A percentile compares a stretch with the other conserved stretches of the same genome.
phyloP scores from a whole-genome alignment of 2,888 invertebrate genomes.

The Craniophora ligustri region DNA sequence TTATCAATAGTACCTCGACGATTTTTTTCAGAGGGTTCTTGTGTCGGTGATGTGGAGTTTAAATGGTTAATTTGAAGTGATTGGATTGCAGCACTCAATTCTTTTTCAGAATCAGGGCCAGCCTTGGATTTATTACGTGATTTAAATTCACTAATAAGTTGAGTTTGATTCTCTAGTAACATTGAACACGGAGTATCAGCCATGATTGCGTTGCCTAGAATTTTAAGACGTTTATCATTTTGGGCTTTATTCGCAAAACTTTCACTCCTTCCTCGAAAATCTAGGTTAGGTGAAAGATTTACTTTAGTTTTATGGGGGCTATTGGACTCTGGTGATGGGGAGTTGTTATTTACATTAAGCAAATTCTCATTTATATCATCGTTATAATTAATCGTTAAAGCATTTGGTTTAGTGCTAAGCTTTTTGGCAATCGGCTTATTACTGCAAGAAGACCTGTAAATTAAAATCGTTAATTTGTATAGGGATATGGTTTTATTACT shows the following conservation, averaged over 20 bases:
- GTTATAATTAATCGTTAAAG: conserved; percentile 49
- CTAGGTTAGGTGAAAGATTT: conserved; percentile 25
- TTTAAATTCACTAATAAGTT: conserved; percentile 41
- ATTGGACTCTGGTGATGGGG: conserved; percentile 57
- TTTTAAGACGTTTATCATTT: conserved; percentile 37
- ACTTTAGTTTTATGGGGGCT: too few relatives aligned
- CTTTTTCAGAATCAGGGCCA: conserved; percentile 32
- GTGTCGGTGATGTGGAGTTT: neutral
- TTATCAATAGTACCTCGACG: conserved; percentile 35
- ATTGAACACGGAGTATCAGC: conserved; percentile 19
- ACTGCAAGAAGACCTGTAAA: conserved; percentile 57
- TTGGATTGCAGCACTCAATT: conserved; percentile 5
- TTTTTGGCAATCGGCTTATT: conserved; percentile 44
- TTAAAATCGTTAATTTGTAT: conserved; percentile 48
- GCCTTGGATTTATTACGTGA: conserved; percentile 29
- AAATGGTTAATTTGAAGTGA: conserved; percentile 8
- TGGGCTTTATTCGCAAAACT: conserved; percentile 43
- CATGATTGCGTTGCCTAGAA: conserved; percentile 31
- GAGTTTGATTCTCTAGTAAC: conserved; percentile 30
- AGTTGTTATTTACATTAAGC: conserved; percentile 54
- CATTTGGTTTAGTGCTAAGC: conserved; percentile 56
- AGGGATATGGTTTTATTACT: conserved; percentile 1
- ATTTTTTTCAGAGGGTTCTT: conserved; percentile 18
- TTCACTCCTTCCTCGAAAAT: conserved; percentile 46
- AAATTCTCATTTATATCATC: conserved; percentile 44